Evolutionary conservation across 2,797 vertebrate genomes (phyloP), one percentile per base, ranked within the genome.

Genomic region (Leucoraja ocellata): DNA sequence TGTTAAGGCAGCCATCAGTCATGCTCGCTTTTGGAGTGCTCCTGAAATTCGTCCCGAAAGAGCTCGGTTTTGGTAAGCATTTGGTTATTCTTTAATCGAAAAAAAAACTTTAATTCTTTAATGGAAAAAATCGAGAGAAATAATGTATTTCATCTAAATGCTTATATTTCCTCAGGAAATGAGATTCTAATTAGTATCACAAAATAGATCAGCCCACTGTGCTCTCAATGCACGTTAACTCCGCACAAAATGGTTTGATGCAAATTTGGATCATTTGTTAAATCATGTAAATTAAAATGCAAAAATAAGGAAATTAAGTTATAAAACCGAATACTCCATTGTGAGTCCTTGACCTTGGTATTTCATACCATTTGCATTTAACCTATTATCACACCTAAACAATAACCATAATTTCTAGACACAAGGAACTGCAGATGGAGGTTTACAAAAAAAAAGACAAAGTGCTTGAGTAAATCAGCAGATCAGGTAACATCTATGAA

Each of bases 21-120:
- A 97, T 0, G 97, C 98, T 0, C 96, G 98, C n/a, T 95, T 99
- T 94, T 99, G 98, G 98, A 95, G 96, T 94, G 97, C 96, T 0
- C 96, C 95, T 0, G 96, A 97, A 80, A 93, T 93, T 0, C 95
- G 95, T 25, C 97, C 98, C 1, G 61, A 2, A 65, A 97, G 96
- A 95, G 94, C 96, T 0, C 95, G 93, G 5, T 99, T 97, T 94
- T 97, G 98, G 99, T 99, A 94, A 95, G 96, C 91, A 68, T 36
- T 68, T 58, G 8, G 6, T 28, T 63, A 14, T 86, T 63, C 23
- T 10, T 81, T n/a, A 46, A 8, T 16, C 7, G 58, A 46, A 83
- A 54, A 68, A 83, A 83, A 58, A 58, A 10, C 58, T 88, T n/a
- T n/a, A n/a, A n/a, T n/a, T n/a, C n/a, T n/a, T n/a, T n/a, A n/a